Evolutionary conservation across 2,888 invertebrate species (phyloP).

Genomic region (Epirrhoe tristata): DNA sequence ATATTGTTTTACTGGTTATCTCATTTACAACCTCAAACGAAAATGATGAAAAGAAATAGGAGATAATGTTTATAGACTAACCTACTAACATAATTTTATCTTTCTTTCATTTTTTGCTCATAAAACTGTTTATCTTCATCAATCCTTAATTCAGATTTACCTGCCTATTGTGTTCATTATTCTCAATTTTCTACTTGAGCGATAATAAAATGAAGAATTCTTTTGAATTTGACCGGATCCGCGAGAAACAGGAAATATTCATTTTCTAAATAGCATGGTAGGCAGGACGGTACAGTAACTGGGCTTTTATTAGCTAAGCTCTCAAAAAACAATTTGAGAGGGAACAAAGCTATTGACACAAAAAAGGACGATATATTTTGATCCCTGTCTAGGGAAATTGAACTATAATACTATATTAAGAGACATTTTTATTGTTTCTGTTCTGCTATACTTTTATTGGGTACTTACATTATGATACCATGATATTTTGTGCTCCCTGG

Average conservation of each 20-base stretch:
- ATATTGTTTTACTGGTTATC: not conserved
- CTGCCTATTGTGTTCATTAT: slow-evolving; percentile 35
- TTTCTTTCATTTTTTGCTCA: slow-evolving; percentile 20
- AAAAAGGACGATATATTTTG: not conserved
- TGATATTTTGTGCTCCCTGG: slow-evolving; percentile 92
- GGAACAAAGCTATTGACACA: not conserved
- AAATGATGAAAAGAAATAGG: not conserved
- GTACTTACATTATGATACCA: slow-evolving; percentile 96
- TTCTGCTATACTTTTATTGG: not conserved
- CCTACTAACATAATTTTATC: slow-evolving; percentile 14
- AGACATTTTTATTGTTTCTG: not conserved
- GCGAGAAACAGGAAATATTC: slow-evolving; percentile 16
- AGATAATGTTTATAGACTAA: not conserved
- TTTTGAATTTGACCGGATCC: slow-evolving; percentile 19
- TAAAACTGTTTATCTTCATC: slow-evolving; percentile 37
- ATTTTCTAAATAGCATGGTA: slow-evolving; percentile 9
- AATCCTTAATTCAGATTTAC: slow-evolving; percentile 37
- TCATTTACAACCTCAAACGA: not conserved
- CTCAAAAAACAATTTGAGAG: not conserved
- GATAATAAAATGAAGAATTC: slow-evolving; percentile 27
- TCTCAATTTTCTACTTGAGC: slow-evolving; percentile 32
- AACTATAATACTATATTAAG: not conserved
- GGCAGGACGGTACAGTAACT: not conserved
- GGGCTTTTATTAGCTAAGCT: not conserved
- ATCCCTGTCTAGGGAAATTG: not conserved